A percentile compares a stretch with the other conserved stretches of the same genome.
Conservation (phyloP, 1,140 invertebrate genomes). For the Leucophenga varia region DNA sequence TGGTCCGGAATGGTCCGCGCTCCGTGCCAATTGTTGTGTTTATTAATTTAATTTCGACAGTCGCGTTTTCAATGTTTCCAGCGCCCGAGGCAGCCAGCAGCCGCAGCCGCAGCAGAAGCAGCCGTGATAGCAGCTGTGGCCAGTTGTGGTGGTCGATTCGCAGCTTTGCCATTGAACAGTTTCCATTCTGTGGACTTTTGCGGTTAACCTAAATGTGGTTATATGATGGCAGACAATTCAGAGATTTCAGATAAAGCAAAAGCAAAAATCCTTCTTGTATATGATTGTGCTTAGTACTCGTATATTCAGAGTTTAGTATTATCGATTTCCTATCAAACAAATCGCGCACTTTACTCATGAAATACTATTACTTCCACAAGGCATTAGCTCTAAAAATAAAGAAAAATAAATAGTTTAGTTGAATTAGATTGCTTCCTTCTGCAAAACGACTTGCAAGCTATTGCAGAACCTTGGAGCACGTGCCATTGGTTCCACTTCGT, state of each 20-base stretch:
- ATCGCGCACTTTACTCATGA: too few relatives aligned
- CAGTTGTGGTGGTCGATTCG: constrained; percentile 23
- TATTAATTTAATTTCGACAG: constrained; percentile 53
- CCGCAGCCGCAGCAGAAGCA: neutral
- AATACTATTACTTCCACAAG: too few relatives aligned
- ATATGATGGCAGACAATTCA: constrained; percentile 10
- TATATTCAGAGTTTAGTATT: too few relatives aligned
- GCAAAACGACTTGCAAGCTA: neutral
- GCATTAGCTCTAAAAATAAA: too few relatives aligned
- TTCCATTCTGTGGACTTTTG: constrained; percentile 21
- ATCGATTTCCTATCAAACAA: too few relatives aligned
- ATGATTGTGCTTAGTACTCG: too few relatives aligned
- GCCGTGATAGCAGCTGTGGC: constrained; percentile 33
- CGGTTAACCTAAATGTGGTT: constrained; percentile 21
- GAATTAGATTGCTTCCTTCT: constrained; percentile 12
- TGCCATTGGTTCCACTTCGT: constrained; percentile 20
- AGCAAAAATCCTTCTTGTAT: neutral
- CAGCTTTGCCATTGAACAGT: constrained; percentile 12
- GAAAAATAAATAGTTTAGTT: constrained; percentile 2
- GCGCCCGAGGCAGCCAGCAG: constrained; percentile 19
- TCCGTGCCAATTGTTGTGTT: constrained; percentile 47
- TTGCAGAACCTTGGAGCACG: constrained; percentile 8
- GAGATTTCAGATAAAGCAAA: constrained; percentile 3
- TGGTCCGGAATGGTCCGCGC: constrained; percentile 9
- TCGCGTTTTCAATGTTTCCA: constrained; percentile 27